Base-by-base conservation (phyloP, 2,888 invertebrate genomes). In the Nebria salina region DNA sequence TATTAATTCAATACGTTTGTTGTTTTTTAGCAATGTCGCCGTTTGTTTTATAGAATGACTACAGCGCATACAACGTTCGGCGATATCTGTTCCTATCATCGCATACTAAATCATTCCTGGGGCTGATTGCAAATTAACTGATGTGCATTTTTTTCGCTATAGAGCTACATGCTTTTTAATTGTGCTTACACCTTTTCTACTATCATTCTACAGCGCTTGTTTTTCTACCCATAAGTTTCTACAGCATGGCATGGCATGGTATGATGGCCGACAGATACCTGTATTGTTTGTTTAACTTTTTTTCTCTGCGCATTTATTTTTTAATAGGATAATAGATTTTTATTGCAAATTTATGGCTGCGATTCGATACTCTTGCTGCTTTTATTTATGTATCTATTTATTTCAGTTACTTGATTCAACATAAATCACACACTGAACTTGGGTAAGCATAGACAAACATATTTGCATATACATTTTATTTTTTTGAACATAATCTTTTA, bases 1-100 rank as follows among this genome's bases (percentile, higher is more conserved):
- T 81, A 81, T 81, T 81, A 81, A 81, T 80, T 72, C 75, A 20
- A 13, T 83, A 83, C 82, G 77, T 83, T 82, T 82, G 74, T 34
- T 66, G 66, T 68, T 68, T 42, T 26, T 66, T 66, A 65, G 66
- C 66, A 5, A 34, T 68, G 42, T 8, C n/a, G 41, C n/a, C 25
- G 34, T 66, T 26, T 25, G 20, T 68, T 77, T 68, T 74, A 8
- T 74, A 15, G 5, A n/a, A 65, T 65, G 65, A 9, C n/a, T 65
- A 25, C 11, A 64, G 13, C 13, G 66, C 76, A 34, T 26, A 26
- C 25, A 34, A 5, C 5, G 34, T 34, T 34, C 34, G 34, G 42
- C 26, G 41, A 73, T 80, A 80, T 75, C 75, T 75, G 65, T 2
- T 15, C 26, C 34, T 66, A 80, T 75, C 75, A 68, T 9, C 66